Evolutionary conservation across 1,140 invertebrate species (phyloP), one percentile per base, ranked within the genome.

Genomic region (Heliconius congener): DNA sequence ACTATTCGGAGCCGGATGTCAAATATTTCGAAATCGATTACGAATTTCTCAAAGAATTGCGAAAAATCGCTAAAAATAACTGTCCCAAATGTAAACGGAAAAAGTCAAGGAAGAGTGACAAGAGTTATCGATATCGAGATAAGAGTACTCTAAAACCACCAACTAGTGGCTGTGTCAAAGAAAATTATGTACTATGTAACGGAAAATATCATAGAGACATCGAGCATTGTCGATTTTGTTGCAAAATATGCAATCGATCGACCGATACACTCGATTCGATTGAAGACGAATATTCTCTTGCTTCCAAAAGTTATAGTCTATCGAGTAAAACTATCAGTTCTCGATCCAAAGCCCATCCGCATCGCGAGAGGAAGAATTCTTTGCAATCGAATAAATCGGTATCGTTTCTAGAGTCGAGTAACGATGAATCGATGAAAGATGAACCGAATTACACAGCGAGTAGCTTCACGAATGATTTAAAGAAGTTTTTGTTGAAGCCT

Each of bases 1-100:
- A 95, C 82, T 95, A 95, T 86, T 95, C 94, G 18, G 94, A 95
- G 81, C 94, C 94, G 1, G 94, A 95, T 85, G 92, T 87, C 8
- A 93, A 92, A 66, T 95, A 95, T 87, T 94, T 95, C 83, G 94
- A 95, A 82, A 95, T 95, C 71, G 94, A 95, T 77, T 95, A 94
- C 85, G 89, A 91, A 81, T 95, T 95, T 81, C 86, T 95, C 1
- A 94, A 94, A 66, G 92, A 95, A 78, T 78, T 95, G 30, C 84
- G 93, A 8, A 88, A 84, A 19, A 93, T 95, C 30, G 93, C 94
- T 0, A 83, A 87, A 52, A 90, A 89, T 27, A 92, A 94, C 78
- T 94, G 93, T 66, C 90, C 90, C 13, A 91, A 92, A 81, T 94
- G 93, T 57, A 84, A 86, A 71, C 82, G 91, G 18, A 89, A 74